Percentiles rank a stretch among this genome's conserved stretches.
phyloP scores from a whole-genome alignment of 1,140 invertebrate species.

The Drosophila paulistorum region DNA sequence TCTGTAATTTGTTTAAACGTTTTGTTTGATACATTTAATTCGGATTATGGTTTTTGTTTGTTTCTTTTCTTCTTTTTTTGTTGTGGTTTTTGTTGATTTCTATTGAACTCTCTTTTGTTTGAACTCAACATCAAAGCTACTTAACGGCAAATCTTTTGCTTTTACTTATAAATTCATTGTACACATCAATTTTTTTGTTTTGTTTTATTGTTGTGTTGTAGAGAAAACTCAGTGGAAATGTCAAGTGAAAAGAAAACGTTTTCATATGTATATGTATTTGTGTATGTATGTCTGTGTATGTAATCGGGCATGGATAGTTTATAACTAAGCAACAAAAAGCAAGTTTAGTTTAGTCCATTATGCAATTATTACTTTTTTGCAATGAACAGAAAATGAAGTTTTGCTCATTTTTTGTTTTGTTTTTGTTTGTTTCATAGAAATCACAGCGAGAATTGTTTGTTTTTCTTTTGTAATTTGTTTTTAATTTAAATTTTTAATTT shows the following conservation, averaged over 20 bases:
- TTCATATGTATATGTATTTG: neutral
- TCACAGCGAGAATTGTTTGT: slow-evolving; percentile 77
- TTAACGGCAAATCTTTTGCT: slow-evolving; percentile 49
- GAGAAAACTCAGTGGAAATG: slow-evolving; percentile 6
- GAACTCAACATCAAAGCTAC: slow-evolving; percentile 68
- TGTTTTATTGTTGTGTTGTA: neutral
- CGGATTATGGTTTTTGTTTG: slow-evolving; percentile 18
- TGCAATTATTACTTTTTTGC: neutral
- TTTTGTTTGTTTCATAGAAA: slow-evolving; percentile 67
- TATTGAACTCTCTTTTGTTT: slow-evolving; percentile 16
- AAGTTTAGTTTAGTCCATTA: slow-evolving; percentile 29
- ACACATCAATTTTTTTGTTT: slow-evolving; percentile 4
- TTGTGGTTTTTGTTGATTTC: neutral
- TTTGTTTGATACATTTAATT: slow-evolving; percentile 22
- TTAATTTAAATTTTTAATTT: slow-evolving; percentile 38
- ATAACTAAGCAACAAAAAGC: slow-evolving; percentile 70
- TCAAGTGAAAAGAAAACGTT: neutral
- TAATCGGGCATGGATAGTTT: slow-evolving; percentile 31
- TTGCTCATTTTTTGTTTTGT: slow-evolving; percentile 44
- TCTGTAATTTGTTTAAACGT: neutral
- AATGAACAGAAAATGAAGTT: neutral
- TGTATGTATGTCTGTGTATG: neutral
- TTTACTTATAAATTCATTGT: slow-evolving; percentile 37
- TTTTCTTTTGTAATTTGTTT: slow-evolving; percentile 47
- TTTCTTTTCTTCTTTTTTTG: slow-evolving; percentile 33